Percentiles rank a stretch among this genome's conserved stretches.
These are phyloP conservation scores for Steatornis caripensis DNA, from an alignment of 2,113 vertebrate species.

Conservation along the genomic window DNA sequence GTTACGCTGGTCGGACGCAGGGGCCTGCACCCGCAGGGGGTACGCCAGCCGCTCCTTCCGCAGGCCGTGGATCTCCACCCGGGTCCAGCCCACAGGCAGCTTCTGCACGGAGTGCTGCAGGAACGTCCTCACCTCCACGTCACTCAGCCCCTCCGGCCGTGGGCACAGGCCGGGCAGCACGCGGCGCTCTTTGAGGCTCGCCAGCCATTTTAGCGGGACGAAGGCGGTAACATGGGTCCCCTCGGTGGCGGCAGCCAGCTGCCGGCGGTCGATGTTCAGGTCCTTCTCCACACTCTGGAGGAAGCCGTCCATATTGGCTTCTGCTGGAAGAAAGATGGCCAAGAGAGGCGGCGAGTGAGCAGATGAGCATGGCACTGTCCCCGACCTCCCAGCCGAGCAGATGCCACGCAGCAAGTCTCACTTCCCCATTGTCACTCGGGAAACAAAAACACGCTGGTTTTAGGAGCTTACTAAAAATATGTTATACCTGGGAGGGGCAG, in stretches of 20 bases:
- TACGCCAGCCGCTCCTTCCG: slow-evolving; percentile 83
- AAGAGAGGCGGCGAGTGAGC: neutral
- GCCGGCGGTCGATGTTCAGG: slow-evolving; percentile 82
- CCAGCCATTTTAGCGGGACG: slow-evolving; percentile 85
- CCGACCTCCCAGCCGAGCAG: neutral
- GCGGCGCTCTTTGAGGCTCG: slow-evolving; percentile 80
- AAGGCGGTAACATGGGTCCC: slow-evolving; percentile 82
- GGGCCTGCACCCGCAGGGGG: slow-evolving; percentile 63
- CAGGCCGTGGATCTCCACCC: slow-evolving; percentile 89
- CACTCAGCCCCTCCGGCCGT: slow-evolving; percentile 79
- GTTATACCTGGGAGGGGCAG: rapidly evolving
- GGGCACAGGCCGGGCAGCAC: slow-evolving; percentile 72
- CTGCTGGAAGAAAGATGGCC: neutral
- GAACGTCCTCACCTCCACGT: slow-evolving; percentile 83
- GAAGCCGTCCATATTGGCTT: slow-evolving; percentile 78
- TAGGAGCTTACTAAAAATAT: neutral
- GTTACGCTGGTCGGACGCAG: slow-evolving; percentile 48
- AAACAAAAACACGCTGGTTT: rapidly evolving
- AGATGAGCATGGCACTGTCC: rapidly evolving
- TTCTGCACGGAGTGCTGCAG: slow-evolving; percentile 89
- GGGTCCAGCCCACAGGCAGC: slow-evolving; percentile 87
- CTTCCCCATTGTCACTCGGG: neutral
- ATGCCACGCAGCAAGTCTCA: neutral
- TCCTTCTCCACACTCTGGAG: slow-evolving; percentile 82
- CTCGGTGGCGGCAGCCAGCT: slow-evolving; percentile 76